phyloP scores from a whole-genome alignment of 92 coral and sea anemone species.

The Heteractis magnifica region DNA sequence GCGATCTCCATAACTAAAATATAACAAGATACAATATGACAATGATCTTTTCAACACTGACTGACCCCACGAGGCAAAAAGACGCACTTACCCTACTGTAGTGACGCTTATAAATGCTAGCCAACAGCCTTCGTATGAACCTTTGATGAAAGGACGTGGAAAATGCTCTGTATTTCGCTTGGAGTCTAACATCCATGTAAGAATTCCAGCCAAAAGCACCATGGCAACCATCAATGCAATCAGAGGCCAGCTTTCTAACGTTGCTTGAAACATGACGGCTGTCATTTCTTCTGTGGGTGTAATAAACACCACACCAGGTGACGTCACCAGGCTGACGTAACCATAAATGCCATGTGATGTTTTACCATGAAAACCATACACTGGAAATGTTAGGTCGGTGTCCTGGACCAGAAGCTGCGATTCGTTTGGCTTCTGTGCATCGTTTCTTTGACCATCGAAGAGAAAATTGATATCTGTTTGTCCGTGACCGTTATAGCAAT shows the following conservation, averaged over 20 bases:
- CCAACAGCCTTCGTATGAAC: slow-evolving; percentile 53
- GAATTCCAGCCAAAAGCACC: slow-evolving; percentile 52
- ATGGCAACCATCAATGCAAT: slow-evolving; percentile 16
- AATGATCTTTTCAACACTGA: background rate
- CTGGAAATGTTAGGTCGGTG: slow-evolving; percentile 71
- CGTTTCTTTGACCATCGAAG: slow-evolving; percentile 32
- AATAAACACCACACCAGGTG: slow-evolving; percentile 78
- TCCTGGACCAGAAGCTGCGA: slow-evolving; percentile 27
- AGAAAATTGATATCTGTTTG: slow-evolving; percentile 43
- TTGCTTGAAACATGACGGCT: slow-evolving; percentile 40
- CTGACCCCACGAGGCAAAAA: background rate
- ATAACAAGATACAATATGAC: background rate
- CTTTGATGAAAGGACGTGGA: slow-evolving; percentile 35
- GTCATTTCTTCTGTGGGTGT: slow-evolving; percentile 23
- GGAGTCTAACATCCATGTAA: slow-evolving; percentile 61
- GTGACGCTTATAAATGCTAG: slow-evolving; percentile 54
- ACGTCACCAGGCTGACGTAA: slow-evolving; percentile 60
- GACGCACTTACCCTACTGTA: slow-evolving; percentile 47
- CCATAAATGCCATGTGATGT: slow-evolving; percentile 48
- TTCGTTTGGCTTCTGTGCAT: slow-evolving; percentile 45
- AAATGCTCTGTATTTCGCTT: slow-evolving; percentile 29
- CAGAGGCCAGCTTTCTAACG: slow-evolving; percentile 23
- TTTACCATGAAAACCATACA: slow-evolving; percentile 64
- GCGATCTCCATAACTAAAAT: slow-evolving; percentile 76
- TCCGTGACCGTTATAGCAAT: slow-evolving; percentile 66